These are phyloP conservation scores for Alcedo quadribrachys DNA, from an alignment of 2,797 vertebrate species.

Conservation along the genomic window DNA sequence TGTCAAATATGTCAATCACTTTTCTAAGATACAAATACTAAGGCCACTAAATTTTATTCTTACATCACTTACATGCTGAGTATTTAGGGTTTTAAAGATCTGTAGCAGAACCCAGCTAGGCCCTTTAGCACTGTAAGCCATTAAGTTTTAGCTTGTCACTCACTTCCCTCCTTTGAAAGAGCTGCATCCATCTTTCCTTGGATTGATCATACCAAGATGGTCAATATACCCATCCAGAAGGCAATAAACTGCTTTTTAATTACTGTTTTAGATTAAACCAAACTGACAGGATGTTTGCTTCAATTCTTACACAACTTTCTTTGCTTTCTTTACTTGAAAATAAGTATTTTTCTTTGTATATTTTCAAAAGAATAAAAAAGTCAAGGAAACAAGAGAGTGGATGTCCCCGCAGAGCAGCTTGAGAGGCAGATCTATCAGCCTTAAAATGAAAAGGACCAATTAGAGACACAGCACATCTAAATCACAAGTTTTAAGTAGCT, in stretches of 20 bases:
- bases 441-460: slow-evolving; percentile 24
- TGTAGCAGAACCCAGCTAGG: not conserved
- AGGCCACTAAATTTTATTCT: not conserved
- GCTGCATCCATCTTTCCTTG: not conserved
- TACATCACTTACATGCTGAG: not conserved
- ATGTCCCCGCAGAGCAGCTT: not conserved
- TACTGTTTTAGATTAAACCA: not conserved
- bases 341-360: not conserved
- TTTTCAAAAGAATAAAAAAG: not conserved
- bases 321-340: not conserved
- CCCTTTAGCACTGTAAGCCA: not conserved
- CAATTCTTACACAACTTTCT: not conserved
- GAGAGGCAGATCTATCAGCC: not conserved
- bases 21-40: not conserved
- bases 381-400: not conserved
- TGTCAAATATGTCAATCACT: not conserved
- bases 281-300: not conserved
- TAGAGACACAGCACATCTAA: not conserved
- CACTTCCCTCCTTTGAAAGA: not conserved
- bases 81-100: not conserved
- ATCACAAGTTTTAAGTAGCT: slow-evolving; percentile 34
- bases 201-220: not conserved
- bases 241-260: not conserved
- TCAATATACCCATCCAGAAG: not conserved
- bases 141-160: not conserved